A percentile compares a stretch with the other conserved stretches of the same genome.
Conservation (phyloP, 2,113 vertebrate species). For the Chloropsis cyanopogon region DNA sequence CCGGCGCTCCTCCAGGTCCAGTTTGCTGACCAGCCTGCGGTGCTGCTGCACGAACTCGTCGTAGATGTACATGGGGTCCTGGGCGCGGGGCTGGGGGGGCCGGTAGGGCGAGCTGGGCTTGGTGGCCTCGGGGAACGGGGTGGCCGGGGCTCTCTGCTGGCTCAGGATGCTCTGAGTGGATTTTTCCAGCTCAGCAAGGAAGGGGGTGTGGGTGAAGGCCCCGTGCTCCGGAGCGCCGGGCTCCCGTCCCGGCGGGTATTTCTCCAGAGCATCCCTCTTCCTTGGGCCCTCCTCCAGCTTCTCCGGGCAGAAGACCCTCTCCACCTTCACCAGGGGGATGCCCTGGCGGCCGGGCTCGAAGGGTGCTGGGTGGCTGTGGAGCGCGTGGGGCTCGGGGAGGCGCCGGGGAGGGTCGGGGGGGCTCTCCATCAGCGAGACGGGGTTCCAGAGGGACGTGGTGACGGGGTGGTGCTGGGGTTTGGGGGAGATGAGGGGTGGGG, state of each 20-base stretch:
- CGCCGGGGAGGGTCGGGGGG: slow-evolving; percentile 79
- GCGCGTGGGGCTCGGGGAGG: slow-evolving; percentile 70
- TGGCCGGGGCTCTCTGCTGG: slow-evolving; percentile 81
- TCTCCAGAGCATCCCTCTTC: slow-evolving; percentile 80
- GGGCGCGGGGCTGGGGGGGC: slow-evolving; percentile 59
- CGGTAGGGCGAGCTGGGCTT: slow-evolving; percentile 75
- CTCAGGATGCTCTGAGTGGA: slow-evolving; percentile 87
- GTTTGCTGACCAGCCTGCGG: slow-evolving; percentile 89
- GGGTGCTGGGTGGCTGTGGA: slow-evolving; percentile 73
- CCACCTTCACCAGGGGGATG: slow-evolving; percentile 76
- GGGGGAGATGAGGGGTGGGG: slow-evolving; percentile 94
- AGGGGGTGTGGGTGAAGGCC: slow-evolving; percentile 75
- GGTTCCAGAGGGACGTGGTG: slow-evolving; percentile 93
- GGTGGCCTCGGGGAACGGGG: slow-evolving; percentile 77
- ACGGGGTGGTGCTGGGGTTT: slow-evolving; percentile 85
- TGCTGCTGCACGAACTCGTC: slow-evolving; percentile 93
- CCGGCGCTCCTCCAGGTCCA: slow-evolving; percentile 92
- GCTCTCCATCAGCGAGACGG: slow-evolving; percentile 87
- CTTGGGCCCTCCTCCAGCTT: slow-evolving; percentile 83
- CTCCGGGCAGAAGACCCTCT: slow-evolving; percentile 74
- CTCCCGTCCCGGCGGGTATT: slow-evolving; percentile 80
- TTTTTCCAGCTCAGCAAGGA: slow-evolving; percentile 91
- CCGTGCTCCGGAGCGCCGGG: slow-evolving; percentile 71
- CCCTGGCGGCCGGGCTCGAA: slow-evolving; percentile 81
- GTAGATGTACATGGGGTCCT: slow-evolving; percentile 84